Evolutionary conservation across 2,113 vertebrate species (phyloP).

Genomic region (Campylomormyrus numenius): DNA sequence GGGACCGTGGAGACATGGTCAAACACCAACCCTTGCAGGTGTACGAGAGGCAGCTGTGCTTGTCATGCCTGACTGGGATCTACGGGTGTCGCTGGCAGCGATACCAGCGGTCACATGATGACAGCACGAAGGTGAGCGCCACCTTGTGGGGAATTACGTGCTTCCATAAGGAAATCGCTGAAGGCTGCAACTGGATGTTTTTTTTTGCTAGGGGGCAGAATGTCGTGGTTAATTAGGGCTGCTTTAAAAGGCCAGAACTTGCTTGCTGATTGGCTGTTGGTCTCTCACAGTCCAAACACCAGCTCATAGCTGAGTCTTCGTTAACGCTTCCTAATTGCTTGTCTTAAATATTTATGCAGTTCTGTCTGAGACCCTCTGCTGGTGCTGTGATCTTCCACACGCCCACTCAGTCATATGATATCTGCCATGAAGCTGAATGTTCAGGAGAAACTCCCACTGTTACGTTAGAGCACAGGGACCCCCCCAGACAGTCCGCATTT

Average conservation of each 20-base stretch:
- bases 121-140: slow-evolving; percentile 80
- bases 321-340: neutral
- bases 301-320: neutral
- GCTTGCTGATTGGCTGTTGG: neutral
- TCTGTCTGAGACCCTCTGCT: neutral
- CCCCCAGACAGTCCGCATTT: neutral
- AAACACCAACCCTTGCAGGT: slow-evolving; percentile 97
- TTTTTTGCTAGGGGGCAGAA: neutral
- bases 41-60: slow-evolving; percentile 91
- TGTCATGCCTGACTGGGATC: slow-evolving; percentile 94
- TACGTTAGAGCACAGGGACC: neutral
- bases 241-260: neutral
- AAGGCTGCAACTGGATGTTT: neutral
- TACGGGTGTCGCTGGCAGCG: slow-evolving; percentile 98
- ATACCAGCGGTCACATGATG: slow-evolving; percentile 95
- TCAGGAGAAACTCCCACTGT: neutral
- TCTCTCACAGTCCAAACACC: neutral
- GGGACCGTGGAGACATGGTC: slow-evolving; percentile 84
- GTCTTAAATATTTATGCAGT: neutral
- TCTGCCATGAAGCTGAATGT: neutral
- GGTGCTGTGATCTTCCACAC: neutral
- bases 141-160: neutral
- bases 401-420: neutral
- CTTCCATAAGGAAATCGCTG: neutral
- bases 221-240: neutral